Base-by-base conservation (phyloP, 2,797 vertebrate genomes). In the Callimico goeldii region DNA sequence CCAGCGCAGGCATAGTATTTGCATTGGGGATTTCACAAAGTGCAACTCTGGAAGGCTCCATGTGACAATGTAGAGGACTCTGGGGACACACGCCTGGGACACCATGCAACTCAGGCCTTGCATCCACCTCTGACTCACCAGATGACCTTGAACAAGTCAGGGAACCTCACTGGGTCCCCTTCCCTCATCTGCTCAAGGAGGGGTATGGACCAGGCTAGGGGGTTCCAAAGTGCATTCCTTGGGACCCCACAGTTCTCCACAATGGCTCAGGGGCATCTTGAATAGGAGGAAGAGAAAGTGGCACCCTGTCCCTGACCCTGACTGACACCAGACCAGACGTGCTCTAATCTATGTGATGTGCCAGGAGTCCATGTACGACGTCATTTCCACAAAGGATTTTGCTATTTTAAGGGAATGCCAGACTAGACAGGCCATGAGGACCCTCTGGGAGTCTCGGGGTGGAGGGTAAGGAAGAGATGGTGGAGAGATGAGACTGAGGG, bases 1-100 rank as follows among this genome's bases (percentile, higher is more conserved):
- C 75, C 11, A 0, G 15, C 48, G 4, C 50, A 11, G 30, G 3
- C 2, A 0, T 1, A 10, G 19, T 6, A 1, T 70, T 70, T 52
- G 70, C 88, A 57, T 24, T 12, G 50, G 41, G 39, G 39, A 46
- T 39, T 39, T 58, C 39, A 46, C 85, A n/a, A 5, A 52, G 5
- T 6, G 10, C 2, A 2, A 48, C 5, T 9, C 50, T 4, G 67
- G 33, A 57, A 39, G 24, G n/a, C n/a, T 48, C 43, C 5, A 2
- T 0, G 30, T 6, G 2, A 61, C 22, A 11, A 10, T 0, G 0
- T 1, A 64, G 64, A 84, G 86, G 92, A 73, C 80, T 0, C 10
- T 4, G 28, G 64, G 70, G 79, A 89, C 61, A 80, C 52, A 1
- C 1, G 1, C 15, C 46, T 2, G 0, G n/a, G 28, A 36, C 0